phyloP scores from a whole-genome alignment of 1,140 invertebrate species.

The Drosophila mojavensis region DNA sequence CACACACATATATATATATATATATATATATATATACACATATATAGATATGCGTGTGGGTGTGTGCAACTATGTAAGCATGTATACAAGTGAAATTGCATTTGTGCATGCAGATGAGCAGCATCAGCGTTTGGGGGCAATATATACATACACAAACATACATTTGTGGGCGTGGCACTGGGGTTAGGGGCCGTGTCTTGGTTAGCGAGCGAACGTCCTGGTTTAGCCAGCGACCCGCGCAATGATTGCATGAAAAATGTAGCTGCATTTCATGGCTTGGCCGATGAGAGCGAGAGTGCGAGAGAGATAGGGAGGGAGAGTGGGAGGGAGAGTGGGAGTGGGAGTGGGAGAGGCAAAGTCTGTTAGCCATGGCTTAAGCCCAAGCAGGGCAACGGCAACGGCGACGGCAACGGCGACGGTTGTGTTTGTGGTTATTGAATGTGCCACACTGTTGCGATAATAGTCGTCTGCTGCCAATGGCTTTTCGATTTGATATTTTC shows the following conservation, averaged over 20 bases:
- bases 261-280: constrained; percentile 30
- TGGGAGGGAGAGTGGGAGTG: constrained; percentile 3
- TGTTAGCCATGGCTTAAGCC: constrained; percentile 3
- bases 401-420: too few relatives aligned
- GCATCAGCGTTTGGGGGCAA: constrained; percentile 12
- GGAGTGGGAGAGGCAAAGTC: constrained; percentile 1
- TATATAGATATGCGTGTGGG: not conserved
- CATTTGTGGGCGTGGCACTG: not conserved
- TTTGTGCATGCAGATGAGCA: constrained; percentile 63
- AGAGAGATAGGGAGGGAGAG: too few relatives aligned
- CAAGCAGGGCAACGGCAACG: too few relatives aligned
- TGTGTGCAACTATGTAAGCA: constrained; percentile 25
- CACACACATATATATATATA: not conserved
- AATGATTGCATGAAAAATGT: constrained; percentile 59
- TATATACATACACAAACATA: not conserved
- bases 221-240: constrained; percentile 13
- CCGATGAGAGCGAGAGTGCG: too few relatives aligned
- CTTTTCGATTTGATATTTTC: too few relatives aligned
- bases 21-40: too few relatives aligned
- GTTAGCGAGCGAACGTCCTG: not conserved
- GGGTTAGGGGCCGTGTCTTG: not conserved
- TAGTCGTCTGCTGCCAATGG: too few relatives aligned
- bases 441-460: too few relatives aligned
- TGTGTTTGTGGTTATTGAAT: too few relatives aligned
- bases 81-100: constrained; percentile 63